A percentile compares a stretch with the other conserved stretches of the same genome.
Evolutionary conservation across 2,888 invertebrate species (phyloP).

Genomic region (Suillia variegata): DNA sequence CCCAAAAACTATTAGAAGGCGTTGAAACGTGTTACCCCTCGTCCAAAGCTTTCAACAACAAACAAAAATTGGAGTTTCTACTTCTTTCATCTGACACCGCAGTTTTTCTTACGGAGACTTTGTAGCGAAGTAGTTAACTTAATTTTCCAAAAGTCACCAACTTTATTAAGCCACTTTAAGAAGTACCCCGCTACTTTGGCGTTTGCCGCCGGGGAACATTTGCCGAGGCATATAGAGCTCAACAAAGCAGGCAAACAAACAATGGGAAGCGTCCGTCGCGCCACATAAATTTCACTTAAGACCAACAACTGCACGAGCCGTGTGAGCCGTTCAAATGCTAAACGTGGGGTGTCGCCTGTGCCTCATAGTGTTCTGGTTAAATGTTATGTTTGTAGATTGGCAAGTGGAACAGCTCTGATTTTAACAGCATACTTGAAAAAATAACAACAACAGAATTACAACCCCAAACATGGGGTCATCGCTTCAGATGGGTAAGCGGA

Average conservation of each 20-base stretch:
- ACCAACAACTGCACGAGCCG: constrained; percentile 26
- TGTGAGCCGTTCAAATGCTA: constrained; percentile 14
- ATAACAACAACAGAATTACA: neutral
- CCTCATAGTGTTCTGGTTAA: neutral
- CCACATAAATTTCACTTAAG: constrained; percentile 55
- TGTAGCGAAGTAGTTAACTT: constrained; percentile 19
- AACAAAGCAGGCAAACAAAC: constrained; percentile 36
- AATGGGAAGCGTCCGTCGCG: constrained; percentile 47
- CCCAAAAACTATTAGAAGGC: constrained; percentile 54
- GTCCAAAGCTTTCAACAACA: constrained; percentile 49
- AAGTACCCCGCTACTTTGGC: no score
- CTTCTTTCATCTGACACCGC: constrained; percentile 27
- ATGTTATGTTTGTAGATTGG: neutral
- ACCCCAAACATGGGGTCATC: neutral
- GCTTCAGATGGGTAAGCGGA: neutral
- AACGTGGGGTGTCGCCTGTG: neutral
- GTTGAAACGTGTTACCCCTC: constrained; percentile 58
- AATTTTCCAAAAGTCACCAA: constrained; percentile 36
- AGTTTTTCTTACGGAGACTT: constrained; percentile 3
- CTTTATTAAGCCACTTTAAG: constrained; percentile 47
- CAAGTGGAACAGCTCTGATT: neutral
- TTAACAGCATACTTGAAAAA: neutral
- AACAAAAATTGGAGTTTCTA: constrained; percentile 49
- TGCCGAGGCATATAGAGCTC: constrained; percentile 38
- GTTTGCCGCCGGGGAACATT: constrained; percentile 46